Base-by-base conservation (phyloP, 2,888 invertebrate genomes). In the Sinelater perroti region DNA sequence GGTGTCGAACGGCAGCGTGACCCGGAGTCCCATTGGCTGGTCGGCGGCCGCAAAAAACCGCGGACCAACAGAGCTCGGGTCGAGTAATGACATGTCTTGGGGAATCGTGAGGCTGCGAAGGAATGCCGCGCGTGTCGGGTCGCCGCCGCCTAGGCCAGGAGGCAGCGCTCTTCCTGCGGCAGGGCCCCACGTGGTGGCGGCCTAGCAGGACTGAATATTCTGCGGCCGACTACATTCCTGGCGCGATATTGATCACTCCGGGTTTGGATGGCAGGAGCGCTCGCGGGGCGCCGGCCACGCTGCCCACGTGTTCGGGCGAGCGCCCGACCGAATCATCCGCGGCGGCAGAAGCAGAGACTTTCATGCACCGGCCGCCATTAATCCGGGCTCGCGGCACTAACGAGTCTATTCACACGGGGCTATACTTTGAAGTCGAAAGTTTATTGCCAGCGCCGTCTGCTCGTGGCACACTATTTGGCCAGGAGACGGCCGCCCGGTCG, bases 11-110 rank as follows among this genome's bases (percentile, higher is more conserved):
- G 45, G 33, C 57, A 71, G 66, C 69, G 65, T 71, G 81, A 80
- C 75, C 79, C 75, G 78, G 71, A 45, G 42, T 54, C 35, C 49
- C 54, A 59, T 77, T 81, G 78, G 72, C 76, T 73, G 77, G 36
- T 70, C 79, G 80, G 80, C 80, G 74, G 80, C 81, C 78, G 75
- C 71, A 63, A 59, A 67, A 70, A 76, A 75, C 73, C 74, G 71
- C 67, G 70, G 68, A 72, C 73, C 72, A 71, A 61, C 51, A 72
- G 60, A 59, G 71, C 72, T 67, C 62, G 69, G 73, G 74, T 66
- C 69, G 72, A 80, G 80, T 81, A 81, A 81, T 81, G 78, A 70
- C 80, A 81, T 80, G 80, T 81, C 81, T 81, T 80, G 81, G 79
- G 81, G 79, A 78, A 75, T 77, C 72, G 76, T 79, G 78, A 80